Base-by-base conservation (phyloP, 2,888 invertebrate species). In the Drosophila engyochracea region DNA sequence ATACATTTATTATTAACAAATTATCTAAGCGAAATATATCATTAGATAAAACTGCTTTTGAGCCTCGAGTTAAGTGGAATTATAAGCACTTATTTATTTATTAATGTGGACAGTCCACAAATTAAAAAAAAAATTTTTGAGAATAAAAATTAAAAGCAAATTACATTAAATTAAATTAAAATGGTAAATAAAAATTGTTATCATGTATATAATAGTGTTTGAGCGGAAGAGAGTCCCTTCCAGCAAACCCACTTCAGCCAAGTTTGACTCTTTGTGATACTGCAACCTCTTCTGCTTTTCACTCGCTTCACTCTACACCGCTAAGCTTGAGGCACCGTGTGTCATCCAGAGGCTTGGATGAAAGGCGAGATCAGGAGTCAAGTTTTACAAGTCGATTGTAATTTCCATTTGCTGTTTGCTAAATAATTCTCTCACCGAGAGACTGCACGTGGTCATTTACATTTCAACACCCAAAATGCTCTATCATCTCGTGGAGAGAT, bases 181-280 rank as follows among this genome's bases (percentile, higher is more conserved):
- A n/a, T n/a, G 0, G 4, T 9, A 4, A 39, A 39, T n/a, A 9
- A 9, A n/a, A 39, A 39, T 28, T 3, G 3, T 3, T 0, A n/a
- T 9, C 3, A 4, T 19, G 9, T 19, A 9, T 9, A 19, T 19
- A 19, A 9, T 39, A 3, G 19, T 1, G 19, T 7, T 39, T 39
- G 19, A 4, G 39, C 39, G 1, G 19, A 39, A 39, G 19, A 39
- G 39, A 39, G 39, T 1, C 9, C 9, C 1, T n/a, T 9, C 19
- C 3, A n/a, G 4, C n/a, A 44, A 12, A 9, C 19, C 19, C 6
- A 19, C 19, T 39, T 39, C 39, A 39, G 19, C 6, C 22, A 3
- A 6, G 22, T 44, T 44, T 14, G 22, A 6, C 22, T 22, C 4
- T 4, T 39, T 39, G 19, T 19, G 2, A 10, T 4, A 39, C 39